Evolutionary conservation across 2,113 vertebrate genomes (phyloP).

Genomic region (Bungarus multicinctus): DNA sequence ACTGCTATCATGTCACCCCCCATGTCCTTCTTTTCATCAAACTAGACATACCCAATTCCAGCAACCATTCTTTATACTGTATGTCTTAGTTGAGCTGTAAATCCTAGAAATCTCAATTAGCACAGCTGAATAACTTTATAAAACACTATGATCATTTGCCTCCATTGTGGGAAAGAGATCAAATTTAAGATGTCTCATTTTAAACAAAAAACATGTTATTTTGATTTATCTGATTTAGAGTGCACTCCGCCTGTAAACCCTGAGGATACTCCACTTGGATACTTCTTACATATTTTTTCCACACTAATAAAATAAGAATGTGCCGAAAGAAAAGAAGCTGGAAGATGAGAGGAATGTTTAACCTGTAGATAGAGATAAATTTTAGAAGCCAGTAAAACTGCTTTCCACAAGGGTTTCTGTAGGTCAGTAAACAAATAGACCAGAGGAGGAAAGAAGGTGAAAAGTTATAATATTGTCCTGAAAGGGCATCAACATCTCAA

Average conservation of each 20-base stretch:
- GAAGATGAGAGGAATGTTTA: neutral
- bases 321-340: neutral
- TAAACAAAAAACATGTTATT: neutral
- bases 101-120: neutral
- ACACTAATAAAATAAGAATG: neutral
- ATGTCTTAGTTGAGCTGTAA: neutral
- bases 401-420: neutral
- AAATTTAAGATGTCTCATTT: neutral
- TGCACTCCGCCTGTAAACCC: neutral
- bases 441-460: neutral
- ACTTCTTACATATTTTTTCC: neutral
- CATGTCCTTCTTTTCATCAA: no score
- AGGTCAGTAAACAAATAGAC: neutral
- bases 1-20: no score
- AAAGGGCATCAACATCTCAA: neutral
- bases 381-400: neutral
- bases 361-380: neutral
- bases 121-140: neutral
- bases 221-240: neutral
- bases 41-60: no score
- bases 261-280: neutral
- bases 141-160: neutral
- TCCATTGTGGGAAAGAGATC: neutral
- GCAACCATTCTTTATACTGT: no score
- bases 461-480: neutral